phyloP scores from a whole-genome alignment of 2,113 vertebrate species.

The Psilopsiagon aurifrons region DNA sequence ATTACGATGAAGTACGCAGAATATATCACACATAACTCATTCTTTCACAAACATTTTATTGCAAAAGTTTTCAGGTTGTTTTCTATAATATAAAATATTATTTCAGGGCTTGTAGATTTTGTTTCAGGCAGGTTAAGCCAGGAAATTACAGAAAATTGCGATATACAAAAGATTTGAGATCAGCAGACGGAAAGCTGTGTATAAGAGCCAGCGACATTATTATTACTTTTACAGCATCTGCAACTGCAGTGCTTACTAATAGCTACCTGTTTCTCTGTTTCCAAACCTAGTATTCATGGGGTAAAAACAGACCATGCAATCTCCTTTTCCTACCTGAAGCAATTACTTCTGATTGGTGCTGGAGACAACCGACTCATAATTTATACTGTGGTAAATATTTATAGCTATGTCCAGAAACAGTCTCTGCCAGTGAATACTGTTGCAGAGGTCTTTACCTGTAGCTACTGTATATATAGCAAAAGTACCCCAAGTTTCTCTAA shows the following conservation, averaged over 20 bases:
- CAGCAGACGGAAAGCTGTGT: constrained; percentile 6
- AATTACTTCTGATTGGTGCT: background rate
- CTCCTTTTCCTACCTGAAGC: background rate
- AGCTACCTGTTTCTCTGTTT: background rate
- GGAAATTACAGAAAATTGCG: constrained; percentile 44
- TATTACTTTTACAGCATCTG: background rate
- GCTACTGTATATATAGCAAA: background rate
- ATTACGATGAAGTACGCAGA: background rate
- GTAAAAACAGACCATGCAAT: background rate
- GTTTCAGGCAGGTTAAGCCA: constrained; percentile 1
- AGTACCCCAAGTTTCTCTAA: background rate
- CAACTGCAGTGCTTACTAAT: background rate
- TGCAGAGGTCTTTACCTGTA: background rate
- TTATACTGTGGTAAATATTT: background rate
- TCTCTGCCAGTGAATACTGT: background rate
- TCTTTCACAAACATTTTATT: constrained; percentile 18
- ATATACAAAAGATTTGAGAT: constrained; percentile 29
- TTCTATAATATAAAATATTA: constrained; percentile 1
- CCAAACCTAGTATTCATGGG: background rate
- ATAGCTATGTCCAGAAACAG: constrained; percentile 14
- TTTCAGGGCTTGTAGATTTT: constrained; percentile 23
- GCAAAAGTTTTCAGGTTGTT: constrained; percentile 1
- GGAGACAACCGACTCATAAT: background rate
- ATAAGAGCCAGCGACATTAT: background rate
- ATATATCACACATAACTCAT: constrained; percentile 13